Conservation (phyloP, 2,888 invertebrate species). For the Cephonodes hylas region DNA sequence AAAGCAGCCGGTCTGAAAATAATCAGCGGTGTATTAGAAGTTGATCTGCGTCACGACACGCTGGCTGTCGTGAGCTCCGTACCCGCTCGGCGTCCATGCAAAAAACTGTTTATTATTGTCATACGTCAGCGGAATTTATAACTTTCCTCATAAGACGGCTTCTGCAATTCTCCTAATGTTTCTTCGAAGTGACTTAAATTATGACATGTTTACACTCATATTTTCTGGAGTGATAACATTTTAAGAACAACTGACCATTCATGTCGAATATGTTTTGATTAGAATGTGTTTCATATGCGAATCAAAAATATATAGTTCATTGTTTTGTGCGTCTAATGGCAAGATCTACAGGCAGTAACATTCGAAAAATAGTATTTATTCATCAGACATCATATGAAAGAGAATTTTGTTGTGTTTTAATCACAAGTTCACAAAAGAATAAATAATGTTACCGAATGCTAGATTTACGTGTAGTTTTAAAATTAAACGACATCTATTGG, state of each 20-base stretch:
- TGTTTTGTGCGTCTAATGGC: no score
- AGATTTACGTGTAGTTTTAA: no score
- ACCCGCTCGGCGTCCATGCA: slow-evolving; percentile 11
- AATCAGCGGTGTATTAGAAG: slow-evolving; percentile 24
- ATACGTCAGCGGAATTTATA: background rate
- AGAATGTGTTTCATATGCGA: no score
- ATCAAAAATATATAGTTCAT: no score
- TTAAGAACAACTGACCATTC: no score
- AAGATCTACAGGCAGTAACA: no score
- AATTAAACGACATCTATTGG: slow-evolving; percentile 22
- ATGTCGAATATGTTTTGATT: no score
- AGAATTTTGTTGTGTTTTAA: no score
- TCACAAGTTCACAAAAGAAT: no score
- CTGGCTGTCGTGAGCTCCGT: slow-evolving; percentile 31
- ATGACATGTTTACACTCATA: background rate
- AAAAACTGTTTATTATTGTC: background rate
- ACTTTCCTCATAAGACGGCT: background rate
- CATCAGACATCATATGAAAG: no score
- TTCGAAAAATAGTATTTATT: no score
- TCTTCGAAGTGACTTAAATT: background rate
- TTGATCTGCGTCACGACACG: slow-evolving; percentile 41
- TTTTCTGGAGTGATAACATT: background rate
- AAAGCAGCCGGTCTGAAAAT: slow-evolving; percentile 35
- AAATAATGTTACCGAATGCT: no score
- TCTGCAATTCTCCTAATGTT: background rate